phyloP scores from a whole-genome alignment of 2,113 vertebrate genomes.

The Rissa tridactyla region DNA sequence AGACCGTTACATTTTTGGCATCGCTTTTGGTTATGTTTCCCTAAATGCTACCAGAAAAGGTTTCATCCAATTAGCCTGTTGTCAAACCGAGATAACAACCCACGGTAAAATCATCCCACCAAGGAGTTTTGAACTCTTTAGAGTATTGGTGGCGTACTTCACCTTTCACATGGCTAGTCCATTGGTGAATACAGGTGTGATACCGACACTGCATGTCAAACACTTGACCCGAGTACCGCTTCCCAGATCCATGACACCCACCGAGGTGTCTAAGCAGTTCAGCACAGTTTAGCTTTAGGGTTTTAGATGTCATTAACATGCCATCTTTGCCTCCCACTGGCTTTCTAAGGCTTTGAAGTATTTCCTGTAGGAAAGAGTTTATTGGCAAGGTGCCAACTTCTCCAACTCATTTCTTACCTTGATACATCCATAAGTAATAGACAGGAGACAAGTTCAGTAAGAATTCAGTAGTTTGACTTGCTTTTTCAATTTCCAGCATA shows the following conservation, averaged over 20 bases:
- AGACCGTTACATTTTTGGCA: not conserved
- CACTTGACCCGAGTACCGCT: not conserved
- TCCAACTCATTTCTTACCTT: not conserved
- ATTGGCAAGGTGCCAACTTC: not conserved
- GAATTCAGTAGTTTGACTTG: not conserved
- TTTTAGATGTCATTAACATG: not conserved
- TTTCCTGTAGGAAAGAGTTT: not conserved
- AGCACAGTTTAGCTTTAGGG: not conserved
- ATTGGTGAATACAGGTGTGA: not conserved
- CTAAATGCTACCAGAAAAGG: not conserved
- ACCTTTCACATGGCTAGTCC: not conserved
- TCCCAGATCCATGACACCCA: not conserved
- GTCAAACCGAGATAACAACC: not conserved
- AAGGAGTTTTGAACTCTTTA: not conserved
- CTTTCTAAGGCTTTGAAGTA: not conserved
- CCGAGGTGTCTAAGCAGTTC: not conserved
- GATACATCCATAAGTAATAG: not conserved
- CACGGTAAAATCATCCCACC: not conserved
- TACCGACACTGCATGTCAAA: not conserved
- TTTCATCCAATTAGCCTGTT: not conserved
- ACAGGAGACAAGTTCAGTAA: not conserved
- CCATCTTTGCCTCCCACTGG: not conserved
- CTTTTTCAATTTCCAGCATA: not conserved
- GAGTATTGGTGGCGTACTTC: not conserved
- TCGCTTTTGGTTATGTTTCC: not conserved